Base-by-base conservation (phyloP, 2,888 invertebrate genomes). In the Eumerus sabulonum region DNA sequence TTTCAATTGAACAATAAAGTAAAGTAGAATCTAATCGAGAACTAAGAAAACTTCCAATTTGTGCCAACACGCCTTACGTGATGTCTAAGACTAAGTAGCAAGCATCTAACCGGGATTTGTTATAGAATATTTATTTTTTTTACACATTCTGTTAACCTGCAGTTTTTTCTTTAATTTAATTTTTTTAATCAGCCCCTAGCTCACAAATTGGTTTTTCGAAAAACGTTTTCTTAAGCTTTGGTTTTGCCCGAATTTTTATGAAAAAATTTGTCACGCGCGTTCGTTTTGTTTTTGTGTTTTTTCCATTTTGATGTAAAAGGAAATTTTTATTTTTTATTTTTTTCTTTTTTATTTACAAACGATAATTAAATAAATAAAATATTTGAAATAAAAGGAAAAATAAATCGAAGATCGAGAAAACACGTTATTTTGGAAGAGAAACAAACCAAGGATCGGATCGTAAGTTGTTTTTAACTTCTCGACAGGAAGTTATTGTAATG, bases 1-100 rank as follows among this genome's bases (percentile, higher is more conserved):
- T 60, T 27, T 35, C 17, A 62, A 56, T 56, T 54, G 45, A 57
- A n/a, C n/a, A n/a, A 36, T 40, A 35, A 40, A 63, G 42, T 14
- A 36, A 47, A 38, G 27, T 27, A 27, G 27, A 27, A 45, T 19
- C 38, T 38, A 48, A 59, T 14, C 14, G 45, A 45, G 60, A n/a
- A 60, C 27, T 12, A 36, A 17, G 14, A 57, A 60, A 53, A 67
- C 72, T 72, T 77, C 77, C 72, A 67, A 67, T 67, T 72, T 63
- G 77, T 77, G 77, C 77, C 77, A 77, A 74, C 36, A 36, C 56
- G 56, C 36, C 47, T 56, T 47, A 73, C 60, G 36, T 42, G 54
- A 17, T 68, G 50, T 56, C 66, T 40, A 67, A 9, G 19, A 50
- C 18, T 40, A 63, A 63, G 53, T 44, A 45, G 54, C 57, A 53